phyloP scores from a whole-genome alignment of 1,140 invertebrate species.

The Phocides pigmalion region DNA sequence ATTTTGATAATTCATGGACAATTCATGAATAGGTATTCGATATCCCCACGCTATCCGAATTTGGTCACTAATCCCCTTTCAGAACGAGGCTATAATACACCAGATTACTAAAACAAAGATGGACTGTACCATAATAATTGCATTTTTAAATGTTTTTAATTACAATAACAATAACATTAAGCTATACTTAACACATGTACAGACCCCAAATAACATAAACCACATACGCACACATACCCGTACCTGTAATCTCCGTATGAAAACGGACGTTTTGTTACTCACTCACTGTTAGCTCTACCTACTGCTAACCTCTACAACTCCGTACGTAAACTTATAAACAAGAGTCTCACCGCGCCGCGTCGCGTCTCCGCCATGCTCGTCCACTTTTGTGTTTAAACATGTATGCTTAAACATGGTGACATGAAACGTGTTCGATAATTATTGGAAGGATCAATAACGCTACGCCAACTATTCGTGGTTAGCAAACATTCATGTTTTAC shows the following conservation, averaged over 20 bases:
- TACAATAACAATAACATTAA: too few species aligned
- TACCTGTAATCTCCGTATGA: neutral
- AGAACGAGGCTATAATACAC: too few species aligned
- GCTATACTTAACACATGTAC: neutral
- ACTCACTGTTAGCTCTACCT: slow-evolving; percentile 72
- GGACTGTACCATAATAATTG: too few species aligned
- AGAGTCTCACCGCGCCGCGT: slow-evolving; percentile 43
- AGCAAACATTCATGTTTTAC: slow-evolving; percentile 74
- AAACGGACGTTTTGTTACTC: slow-evolving; percentile 44
- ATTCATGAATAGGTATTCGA: too few species aligned
- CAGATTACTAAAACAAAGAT: too few species aligned
- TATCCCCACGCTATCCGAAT: too few species aligned
- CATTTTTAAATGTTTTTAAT: too few species aligned
- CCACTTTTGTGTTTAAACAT: slow-evolving; percentile 75
- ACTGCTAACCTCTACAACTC: slow-evolving; percentile 73
- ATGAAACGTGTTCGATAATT: slow-evolving; percentile 83
- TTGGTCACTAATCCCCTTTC: too few species aligned
- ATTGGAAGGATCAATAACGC: slow-evolving; percentile 82
- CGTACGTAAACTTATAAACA: slow-evolving; percentile 75
- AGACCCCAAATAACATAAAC: slow-evolving; percentile 24
- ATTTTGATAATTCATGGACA: too few species aligned
- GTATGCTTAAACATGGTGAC: slow-evolving; percentile 76
- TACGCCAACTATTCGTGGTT: slow-evolving; percentile 77
- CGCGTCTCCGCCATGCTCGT: slow-evolving; percentile 66
- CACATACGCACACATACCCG: slow-evolving; percentile 3